Evolutionary conservation across 30 jellyfish, hydroid and myxozoan genomes (phyloP), one percentile per base, ranked within the genome.

Genomic region (Clytia hemisphaerica): DNA sequence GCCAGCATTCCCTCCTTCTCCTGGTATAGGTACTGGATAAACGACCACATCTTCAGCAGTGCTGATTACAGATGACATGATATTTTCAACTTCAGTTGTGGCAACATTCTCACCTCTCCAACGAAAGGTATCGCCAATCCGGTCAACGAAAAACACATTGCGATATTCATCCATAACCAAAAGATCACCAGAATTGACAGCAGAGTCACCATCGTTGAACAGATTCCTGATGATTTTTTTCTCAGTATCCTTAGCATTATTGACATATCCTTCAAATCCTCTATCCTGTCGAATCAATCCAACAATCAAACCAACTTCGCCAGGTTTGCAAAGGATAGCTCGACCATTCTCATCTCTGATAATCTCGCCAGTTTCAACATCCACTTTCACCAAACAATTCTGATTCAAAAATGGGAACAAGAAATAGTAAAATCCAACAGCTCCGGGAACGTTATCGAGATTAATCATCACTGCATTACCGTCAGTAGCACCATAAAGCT

Each of bases 1-100:
- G 33, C 97, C 97, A 0, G 97, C 97, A 37, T 88, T 88, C 3
- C 97, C 97, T 51, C 80, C 97, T 3, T 76, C 46, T 30, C 94
- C 93, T 15, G 94, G 97, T 4, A 88, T 73, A 4, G 78, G 76
- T 21, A 88, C 97, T 14, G 94, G 94, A 75, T 79, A 88, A 6
- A 75, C 97, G 24, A 78, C 88, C 15, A 73, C 97, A n/a, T n/a
- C n/a, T 59, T 78, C 97, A 21, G 68, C 24, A 34, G 75, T 68
- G 46, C 66, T 48, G 21, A 88, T 31, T 15, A 58, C 30, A 32
- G 68, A 72, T 68, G 93, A 70, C n/a, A n/a, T n/a, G n/a, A n/a
- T n/a, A n/a, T n/a, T n/a, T n/a, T n/a, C n/a, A n/a, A n/a, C n/a
- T n/a, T n/a, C n/a, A n/a, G n/a, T n/a, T n/a, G n/a, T n/a, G n/a